Evolutionary conservation across 53 echinoderm and acorn worm species (phyloP), one percentile per base, ranked within the genome.

Genomic region (Astropecten irregularis): DNA sequence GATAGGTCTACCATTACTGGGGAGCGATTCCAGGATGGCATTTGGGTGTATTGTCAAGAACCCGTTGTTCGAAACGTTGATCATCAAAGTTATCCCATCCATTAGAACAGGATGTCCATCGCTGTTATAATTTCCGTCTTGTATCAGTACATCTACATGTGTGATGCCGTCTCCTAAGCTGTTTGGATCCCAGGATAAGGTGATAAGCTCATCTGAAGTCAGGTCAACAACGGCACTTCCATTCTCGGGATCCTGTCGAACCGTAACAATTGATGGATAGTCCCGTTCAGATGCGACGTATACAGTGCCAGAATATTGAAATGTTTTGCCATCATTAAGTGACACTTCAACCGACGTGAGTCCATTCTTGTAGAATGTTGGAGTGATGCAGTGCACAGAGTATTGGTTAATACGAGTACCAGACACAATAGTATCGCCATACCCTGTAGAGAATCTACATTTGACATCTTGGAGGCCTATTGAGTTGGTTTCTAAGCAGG

Each of bases 271-370:
- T 36, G 90, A 71, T 9, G 37, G 62, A 9, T 85, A 6, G 49
- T 85, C 62, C 33, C 85, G 59, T 84, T 81, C 81, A 16, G 90
- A 65, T 18, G 81, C 71, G 23, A 90, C 47, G 58, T 90, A 90
- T 11, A 90, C 71, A 42, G 39, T 81, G 13, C 90, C 87, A 21
- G 87, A 61, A 54, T 87, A 90, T 1, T 82, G 87, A 57, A 82
- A 90, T 26, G 90, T 72, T 13, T 40, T 13, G 10, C 56, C 73
- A 3, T 32, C 58, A 38, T 90, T 73, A 14, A 90, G 38, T 22
- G 90, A 87, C 0, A 87, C 82, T 15, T 50, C 49, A 6, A 90
- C 90, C n/a, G 63, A 69, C 20, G 70, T 71, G 30, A 81, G 49
- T 33, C 84, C 83, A 18, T 49, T 34, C 23, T 82, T 55, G 54